These are phyloP conservation scores for Pachyramphus minor DNA, from an alignment of 2,113 vertebrate species.

Conservation along the genomic window DNA sequence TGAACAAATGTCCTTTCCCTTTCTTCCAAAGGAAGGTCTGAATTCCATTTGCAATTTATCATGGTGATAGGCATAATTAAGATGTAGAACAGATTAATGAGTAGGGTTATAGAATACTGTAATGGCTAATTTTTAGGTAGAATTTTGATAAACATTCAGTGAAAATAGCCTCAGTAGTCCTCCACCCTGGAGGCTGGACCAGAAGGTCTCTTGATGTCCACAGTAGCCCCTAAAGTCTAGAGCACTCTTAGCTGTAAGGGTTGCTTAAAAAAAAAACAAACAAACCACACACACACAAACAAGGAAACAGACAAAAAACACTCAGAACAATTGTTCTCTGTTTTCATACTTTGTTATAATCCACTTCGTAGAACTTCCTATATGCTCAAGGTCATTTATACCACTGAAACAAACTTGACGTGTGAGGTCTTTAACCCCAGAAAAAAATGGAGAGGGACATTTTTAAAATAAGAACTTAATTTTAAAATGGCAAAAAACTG, in stretches of 20 bases:
- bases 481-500: not conserved
- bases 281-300: no score
- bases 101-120: not conserved
- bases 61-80: not conserved
- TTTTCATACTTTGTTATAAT: not conserved
- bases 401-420: not conserved
- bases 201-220: not conserved
- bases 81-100: not conserved
- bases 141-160: not conserved
- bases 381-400: not conserved
- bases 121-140: not conserved
- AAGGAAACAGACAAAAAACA: fast-evolving
- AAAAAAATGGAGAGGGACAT: not conserved
- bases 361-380: not conserved
- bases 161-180: not conserved
- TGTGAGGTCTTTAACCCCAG: not conserved
- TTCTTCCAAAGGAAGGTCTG: not conserved
- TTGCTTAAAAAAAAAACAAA: fast-evolving
- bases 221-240: not conserved
- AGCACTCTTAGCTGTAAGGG: not conserved
- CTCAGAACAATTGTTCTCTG: not conserved
- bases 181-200: not conserved
- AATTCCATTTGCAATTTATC: not conserved
- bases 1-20: not conserved
- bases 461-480: not conserved